These are phyloP conservation scores for Nematopogon swammerdamellus DNA, from an alignment of 2,888 invertebrate genomes.

Conservation along the genomic window DNA sequence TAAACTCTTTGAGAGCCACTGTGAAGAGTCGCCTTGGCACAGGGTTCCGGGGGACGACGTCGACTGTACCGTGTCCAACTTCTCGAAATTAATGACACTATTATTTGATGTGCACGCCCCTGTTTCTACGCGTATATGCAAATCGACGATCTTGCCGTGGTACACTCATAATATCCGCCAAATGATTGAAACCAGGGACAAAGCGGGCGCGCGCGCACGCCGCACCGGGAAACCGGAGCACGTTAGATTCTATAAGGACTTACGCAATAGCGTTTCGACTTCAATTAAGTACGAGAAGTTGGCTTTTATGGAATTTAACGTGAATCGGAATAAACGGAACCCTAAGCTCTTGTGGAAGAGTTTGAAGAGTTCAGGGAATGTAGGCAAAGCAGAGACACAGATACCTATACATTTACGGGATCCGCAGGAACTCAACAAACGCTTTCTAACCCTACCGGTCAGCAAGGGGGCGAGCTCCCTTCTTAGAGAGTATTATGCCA, in stretches of 20 bases:
- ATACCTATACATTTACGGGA: too few species aligned
- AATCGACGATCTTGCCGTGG: not conserved
- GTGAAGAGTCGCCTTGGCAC: not conserved
- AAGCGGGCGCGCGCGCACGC: not conserved
- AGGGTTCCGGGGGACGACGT: not conserved
- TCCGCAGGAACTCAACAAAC: too few species aligned
- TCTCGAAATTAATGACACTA: not conserved
- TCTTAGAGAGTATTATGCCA: too few species aligned
- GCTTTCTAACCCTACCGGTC: too few species aligned
- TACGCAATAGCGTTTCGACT: not conserved
- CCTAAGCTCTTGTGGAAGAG: too few species aligned
- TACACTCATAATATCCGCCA: not conserved
- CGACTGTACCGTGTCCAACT: not conserved
- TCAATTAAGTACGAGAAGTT: too few species aligned
- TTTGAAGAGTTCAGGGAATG: too few species aligned
- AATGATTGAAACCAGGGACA: not conserved
- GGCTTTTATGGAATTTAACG: too few species aligned
- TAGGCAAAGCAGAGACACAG: too few species aligned
- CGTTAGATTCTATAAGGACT: not conserved
- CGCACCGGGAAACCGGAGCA: not conserved
- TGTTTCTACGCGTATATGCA: not conserved
- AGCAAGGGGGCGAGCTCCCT: too few species aligned
- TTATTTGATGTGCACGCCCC: not conserved
- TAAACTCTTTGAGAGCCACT: not conserved
- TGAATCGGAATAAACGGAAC: too few species aligned